Base-by-base conservation (phyloP, 2,797 vertebrate genomes). In the Brachyrhaphis roseni region DNA sequence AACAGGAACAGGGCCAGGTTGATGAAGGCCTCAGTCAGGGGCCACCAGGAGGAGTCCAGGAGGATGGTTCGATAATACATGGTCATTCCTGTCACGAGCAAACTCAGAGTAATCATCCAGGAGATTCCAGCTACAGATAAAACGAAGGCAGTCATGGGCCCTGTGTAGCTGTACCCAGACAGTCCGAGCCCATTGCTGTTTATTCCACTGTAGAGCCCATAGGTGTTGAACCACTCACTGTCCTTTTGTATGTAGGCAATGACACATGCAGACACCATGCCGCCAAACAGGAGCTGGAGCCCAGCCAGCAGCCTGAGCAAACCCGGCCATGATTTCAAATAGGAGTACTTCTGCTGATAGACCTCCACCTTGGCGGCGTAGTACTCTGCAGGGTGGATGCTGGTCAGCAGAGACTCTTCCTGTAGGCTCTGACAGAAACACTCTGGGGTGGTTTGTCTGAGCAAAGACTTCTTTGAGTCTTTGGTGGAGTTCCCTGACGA, bases 31-130 rank as follows among this genome's bases (percentile, higher is more conserved):
- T 97, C 96, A 0, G 96, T 94, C 72, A 96, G 88, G 0, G 96
- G 96, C 96, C 96, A 97, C 96, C 96, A 97, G 78, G 91, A 76
- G 10, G 96, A 91, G 78, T 95, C 88, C 0, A 97, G 94, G 45
- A 97, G 95, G 82, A 97, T 96, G 49, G 94, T 94, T 73, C 94
- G 92, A 72, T 97, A 96, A 87, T 96, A 96, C 94, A 95, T 94
- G 0, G 96, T 96, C 78, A 96, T 81, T 8, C 96, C 96, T 78
- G 96, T 85, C 41, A 92, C 94, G 73, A 95, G 73, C 10, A 97
- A 87, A 11, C 91, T 71, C 28, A 96, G n/a, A 0, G 96, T 95
- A 26, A 96, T 80, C 7, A 96, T 83, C 95, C 96, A 97, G 16
- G 84, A 88, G 82, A 96, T 59, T n/a, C 94, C 91, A 1, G 84